Conservation (phyloP, 2,888 invertebrate species). For the Scaptomyza flava region DNA sequence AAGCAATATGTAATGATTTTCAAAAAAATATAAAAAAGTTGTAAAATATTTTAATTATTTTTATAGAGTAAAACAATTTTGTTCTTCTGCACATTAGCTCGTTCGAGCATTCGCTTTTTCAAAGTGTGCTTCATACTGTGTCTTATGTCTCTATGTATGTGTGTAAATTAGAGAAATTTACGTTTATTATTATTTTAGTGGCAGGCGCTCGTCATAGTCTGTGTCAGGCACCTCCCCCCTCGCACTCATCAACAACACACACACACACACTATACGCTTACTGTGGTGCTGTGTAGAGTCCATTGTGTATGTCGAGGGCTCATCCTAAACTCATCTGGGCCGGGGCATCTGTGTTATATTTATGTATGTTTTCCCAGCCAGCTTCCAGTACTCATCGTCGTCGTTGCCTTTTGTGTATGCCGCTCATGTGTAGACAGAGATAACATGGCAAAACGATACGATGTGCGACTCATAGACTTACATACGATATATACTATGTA, state of each 20-base stretch:
- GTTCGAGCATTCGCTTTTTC: constrained; percentile 10
- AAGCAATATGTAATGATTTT: neutral
- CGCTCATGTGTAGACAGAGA: constrained; percentile 67
- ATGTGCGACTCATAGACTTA: constrained; percentile 5
- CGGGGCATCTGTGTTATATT: constrained; percentile 72
- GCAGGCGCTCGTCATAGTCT: constrained; percentile 64
- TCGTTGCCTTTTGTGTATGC: constrained; percentile 58
- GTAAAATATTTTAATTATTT: neutral
- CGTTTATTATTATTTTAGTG: constrained; percentile 80
- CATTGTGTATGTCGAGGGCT: constrained; percentile 57
- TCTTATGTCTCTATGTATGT: constrained; percentile 24
- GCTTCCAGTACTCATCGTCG: constrained; percentile 11
- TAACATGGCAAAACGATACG: constrained; percentile 58
- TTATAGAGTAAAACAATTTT: constrained; percentile 17
- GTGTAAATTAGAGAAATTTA: constrained; percentile 76
- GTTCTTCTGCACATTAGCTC: neutral
- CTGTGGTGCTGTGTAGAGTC: no score
- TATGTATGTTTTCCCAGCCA: constrained; percentile 60
- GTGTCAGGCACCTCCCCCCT: neutral
- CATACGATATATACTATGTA: neutral
- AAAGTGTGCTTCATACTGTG: constrained; percentile 17
- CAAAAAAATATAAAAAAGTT: neutral
- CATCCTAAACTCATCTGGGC: constrained; percentile 41
- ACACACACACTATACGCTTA: no score
- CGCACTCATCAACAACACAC: no score